A percentile compares a stretch with the other conserved stretches of the same genome.
phyloP scores from a whole-genome alignment of 2,888 invertebrate genomes.

The Octonoba sinensis region DNA sequence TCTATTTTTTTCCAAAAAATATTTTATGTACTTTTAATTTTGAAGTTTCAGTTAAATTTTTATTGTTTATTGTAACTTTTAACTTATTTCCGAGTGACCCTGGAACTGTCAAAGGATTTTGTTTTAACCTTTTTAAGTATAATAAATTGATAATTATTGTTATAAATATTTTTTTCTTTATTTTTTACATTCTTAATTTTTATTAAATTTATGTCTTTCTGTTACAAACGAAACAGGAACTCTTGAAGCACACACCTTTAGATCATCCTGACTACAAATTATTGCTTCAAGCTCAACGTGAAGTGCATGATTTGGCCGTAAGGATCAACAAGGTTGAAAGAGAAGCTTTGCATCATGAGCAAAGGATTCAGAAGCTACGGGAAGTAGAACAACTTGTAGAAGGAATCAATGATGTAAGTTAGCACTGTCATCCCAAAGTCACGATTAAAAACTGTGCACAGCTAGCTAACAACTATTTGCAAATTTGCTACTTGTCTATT shows the following conservation, averaged over 20 bases:
- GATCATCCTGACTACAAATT: slow-evolving; percentile 91
- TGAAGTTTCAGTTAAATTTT: too few relatives aligned
- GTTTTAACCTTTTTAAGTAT: too few relatives aligned
- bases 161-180: neutral
- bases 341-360: slow-evolving; percentile 86
- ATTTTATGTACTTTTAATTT: too few relatives aligned
- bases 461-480: too few relatives aligned
- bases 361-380: slow-evolving; percentile 79
- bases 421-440: neutral
- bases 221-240: slow-evolving; percentile 75
- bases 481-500: too few relatives aligned
- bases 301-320: slow-evolving; percentile 90
- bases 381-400: slow-evolving; percentile 92
- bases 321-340: slow-evolving; percentile 90
- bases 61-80: too few relatives aligned
- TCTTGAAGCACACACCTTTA: slow-evolving; percentile 91
- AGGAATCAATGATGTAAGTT: slow-evolving; percentile 74
- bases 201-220: too few relatives aligned
- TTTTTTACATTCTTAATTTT: neutral
- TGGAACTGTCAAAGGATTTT: too few relatives aligned
- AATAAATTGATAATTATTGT: too few relatives aligned
- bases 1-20: too few relatives aligned
- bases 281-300: slow-evolving; percentile 85
- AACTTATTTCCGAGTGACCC: too few relatives aligned
- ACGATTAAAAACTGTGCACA: neutral